Conservation (phyloP, 2,797 vertebrate genomes). For the Cacajao melanocephalus region DNA sequence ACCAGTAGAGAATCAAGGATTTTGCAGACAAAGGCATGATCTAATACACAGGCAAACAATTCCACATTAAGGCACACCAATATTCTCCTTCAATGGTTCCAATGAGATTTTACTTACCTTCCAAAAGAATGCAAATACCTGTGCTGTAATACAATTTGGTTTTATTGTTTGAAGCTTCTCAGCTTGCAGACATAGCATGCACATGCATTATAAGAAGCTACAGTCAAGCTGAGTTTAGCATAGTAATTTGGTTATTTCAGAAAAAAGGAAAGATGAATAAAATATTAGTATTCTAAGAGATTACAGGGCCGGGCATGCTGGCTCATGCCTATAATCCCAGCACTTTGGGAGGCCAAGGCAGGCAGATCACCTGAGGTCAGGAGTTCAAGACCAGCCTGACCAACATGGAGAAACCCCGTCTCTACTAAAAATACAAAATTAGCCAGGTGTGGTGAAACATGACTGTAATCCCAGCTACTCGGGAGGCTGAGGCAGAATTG, state of each 20-base stretch:
- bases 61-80: neutral
- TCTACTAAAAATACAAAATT: too few relatives aligned
- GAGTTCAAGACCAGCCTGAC: too few relatives aligned
- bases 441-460: too few relatives aligned
- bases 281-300: conserved; percentile 14
- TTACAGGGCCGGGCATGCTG: too few relatives aligned
- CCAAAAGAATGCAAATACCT: conserved; percentile 63
- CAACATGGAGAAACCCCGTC: too few relatives aligned
- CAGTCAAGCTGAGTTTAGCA: conserved; percentile 63
- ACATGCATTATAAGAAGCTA: conserved; percentile 80
- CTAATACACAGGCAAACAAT: neutral
- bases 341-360: too few relatives aligned
- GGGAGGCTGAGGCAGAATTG: too few relatives aligned
- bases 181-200: conserved; percentile 80
- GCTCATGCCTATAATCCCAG: too few relatives aligned
- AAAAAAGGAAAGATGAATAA: conserved; percentile 7
- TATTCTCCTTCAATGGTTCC: neutral
- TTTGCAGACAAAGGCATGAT: neutral
- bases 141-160: conserved; percentile 70
- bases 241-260: conserved; percentile 27
- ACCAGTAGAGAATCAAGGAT: conserved; percentile 21
- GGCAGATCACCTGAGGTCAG: too few relatives aligned
- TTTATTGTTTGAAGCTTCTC: conserved; percentile 66
- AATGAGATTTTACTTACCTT: conserved; percentile 82
- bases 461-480: too few relatives aligned